Evolutionary conservation across 2,113 vertebrate species (phyloP).

Genomic region (Guaruba guarouba): DNA sequence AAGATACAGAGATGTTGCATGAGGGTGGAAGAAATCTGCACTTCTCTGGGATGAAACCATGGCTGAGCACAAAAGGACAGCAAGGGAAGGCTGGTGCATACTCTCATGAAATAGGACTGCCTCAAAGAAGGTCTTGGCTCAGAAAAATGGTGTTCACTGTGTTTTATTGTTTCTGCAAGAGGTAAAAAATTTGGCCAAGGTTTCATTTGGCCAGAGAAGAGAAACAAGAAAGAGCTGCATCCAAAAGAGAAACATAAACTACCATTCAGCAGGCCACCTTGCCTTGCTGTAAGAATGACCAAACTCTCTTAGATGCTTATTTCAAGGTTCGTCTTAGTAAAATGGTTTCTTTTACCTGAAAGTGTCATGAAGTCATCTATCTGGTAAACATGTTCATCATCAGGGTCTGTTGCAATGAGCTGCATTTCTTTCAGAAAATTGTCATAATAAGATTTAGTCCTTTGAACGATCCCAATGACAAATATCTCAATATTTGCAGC

Average conservation of each 20-base stretch:
- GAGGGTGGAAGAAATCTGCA: neutral
- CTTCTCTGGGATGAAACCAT: neutral
- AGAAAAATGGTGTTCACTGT: neutral
- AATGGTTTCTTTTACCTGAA: constrained; percentile 72
- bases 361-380: constrained; percentile 83
- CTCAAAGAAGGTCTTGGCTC: neutral
- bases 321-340: neutral
- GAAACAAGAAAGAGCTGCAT: neutral
- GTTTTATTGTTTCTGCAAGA: neutral
- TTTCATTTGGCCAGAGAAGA: neutral
- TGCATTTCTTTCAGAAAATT: constrained; percentile 80
- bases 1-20: fast-evolving
- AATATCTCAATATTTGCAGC: constrained; percentile 75
- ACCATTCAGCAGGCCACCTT: neutral
- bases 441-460: constrained; percentile 69
- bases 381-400: constrained; percentile 78
- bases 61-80: neutral
- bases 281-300: neutral
- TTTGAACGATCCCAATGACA: constrained; percentile 81
- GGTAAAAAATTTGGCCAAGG: neutral
- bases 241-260: neutral
- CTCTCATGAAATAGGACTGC: neutral
- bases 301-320: neutral
- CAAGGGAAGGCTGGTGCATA: neutral
- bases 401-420: constrained; percentile 81